Conservation (phyloP, 2,797 vertebrate genomes). For the Poecilia picta region DNA sequence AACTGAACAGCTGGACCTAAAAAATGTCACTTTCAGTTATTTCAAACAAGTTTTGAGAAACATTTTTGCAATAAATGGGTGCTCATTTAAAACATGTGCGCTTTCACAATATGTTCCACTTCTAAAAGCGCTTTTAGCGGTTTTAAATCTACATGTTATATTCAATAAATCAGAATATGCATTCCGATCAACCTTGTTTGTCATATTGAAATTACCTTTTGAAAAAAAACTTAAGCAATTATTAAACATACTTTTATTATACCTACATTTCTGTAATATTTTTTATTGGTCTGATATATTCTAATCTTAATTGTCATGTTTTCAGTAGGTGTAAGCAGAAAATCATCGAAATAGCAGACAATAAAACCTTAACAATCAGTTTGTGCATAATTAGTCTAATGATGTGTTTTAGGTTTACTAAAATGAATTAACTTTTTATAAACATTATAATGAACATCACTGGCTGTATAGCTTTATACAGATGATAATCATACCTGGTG, state of each 20-base stretch:
- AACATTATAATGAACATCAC: not conserved
- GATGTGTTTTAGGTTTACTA: not conserved
- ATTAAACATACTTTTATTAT: not conserved
- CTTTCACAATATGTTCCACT: not conserved
- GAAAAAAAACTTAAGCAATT: not conserved
- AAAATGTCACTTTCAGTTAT: not conserved
- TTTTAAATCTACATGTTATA: not conserved
- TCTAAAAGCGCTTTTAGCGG: not conserved
- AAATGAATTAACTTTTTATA: not conserved
- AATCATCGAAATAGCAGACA: not conserved
- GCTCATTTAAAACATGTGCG: not conserved
- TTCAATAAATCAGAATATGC: not conserved
- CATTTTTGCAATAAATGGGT: not conserved
- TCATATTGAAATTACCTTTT: not conserved
- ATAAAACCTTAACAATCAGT: not conserved
- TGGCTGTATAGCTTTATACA: not conserved
- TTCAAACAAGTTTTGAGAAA: not conserved
- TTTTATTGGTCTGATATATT: not conserved
- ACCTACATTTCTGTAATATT: not conserved
- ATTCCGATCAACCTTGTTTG: not conserved
- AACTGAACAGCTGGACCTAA: not conserved
- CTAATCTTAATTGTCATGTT: not conserved
- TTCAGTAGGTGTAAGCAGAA: not conserved
- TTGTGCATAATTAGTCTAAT: not conserved
- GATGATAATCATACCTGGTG: constrained; percentile 15